Evolutionary conservation across 2,888 invertebrate genomes (phyloP).

Genomic region (Cenopis cana): DNA sequence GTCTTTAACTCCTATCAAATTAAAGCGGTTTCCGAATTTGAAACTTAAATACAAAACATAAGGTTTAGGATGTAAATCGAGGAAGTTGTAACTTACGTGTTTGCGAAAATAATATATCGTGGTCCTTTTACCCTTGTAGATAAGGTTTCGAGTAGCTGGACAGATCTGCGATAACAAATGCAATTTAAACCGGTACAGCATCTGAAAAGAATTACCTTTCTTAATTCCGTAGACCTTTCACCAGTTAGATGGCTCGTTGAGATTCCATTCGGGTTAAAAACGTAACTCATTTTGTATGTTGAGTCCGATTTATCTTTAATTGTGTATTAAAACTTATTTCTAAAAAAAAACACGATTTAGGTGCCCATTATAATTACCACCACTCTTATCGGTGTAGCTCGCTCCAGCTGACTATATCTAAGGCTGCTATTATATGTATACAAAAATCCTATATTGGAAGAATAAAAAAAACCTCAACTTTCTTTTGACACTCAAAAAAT

Average conservation of each 20-base stretch:
- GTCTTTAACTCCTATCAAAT: constrained; percentile 55
- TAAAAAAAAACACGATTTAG: no score
- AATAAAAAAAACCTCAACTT: no score
- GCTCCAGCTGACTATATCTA: no score
- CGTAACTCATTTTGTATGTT: neutral
- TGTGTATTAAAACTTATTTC: neutral
- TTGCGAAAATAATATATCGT: neutral
- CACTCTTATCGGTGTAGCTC: no score
- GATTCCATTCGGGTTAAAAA: constrained; percentile 29
- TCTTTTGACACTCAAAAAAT: no score
- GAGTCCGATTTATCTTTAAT: neutral
- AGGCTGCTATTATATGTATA: no score
- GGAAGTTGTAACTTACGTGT: neutral
- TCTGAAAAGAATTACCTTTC: constrained; percentile 51
- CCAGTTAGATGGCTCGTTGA: constrained; percentile 21
- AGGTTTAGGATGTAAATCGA: neutral
- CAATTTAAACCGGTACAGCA: constrained; percentile 67
- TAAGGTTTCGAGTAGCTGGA: constrained; percentile 57
- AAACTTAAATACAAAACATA: neutral
- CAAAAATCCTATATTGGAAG: no score
- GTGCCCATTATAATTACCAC: no score
- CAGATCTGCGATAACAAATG: constrained; percentile 70
- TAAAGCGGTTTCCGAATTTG: neutral
- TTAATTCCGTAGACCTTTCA: constrained; percentile 17
- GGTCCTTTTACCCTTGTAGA: constrained; percentile 53